These are phyloP conservation scores for Camponotus fellah DNA, from an alignment of 2,888 invertebrate species.

Conservation along the genomic window DNA sequence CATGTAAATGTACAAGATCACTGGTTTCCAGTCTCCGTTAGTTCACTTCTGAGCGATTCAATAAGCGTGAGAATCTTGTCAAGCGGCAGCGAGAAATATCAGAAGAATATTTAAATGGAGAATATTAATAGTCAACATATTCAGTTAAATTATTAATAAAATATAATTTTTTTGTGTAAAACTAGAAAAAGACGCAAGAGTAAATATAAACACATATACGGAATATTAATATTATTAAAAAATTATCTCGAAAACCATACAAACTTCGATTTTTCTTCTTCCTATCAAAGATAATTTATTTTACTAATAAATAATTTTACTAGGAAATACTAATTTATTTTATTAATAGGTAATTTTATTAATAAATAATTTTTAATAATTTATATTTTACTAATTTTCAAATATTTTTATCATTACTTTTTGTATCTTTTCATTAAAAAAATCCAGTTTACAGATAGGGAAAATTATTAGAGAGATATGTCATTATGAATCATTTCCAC, in stretches of 20 bases:
- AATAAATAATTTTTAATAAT: too few relatives aligned
- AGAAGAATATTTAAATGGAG: conserved; percentile 59
- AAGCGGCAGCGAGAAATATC: conserved; percentile 57
- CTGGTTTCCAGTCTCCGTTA: conserved; percentile 66
- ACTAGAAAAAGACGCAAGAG: not conserved
- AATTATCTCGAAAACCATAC: not conserved
- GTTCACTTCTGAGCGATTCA: conserved; percentile 56
- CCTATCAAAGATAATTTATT: not conserved
- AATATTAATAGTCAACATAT: conserved; percentile 35
- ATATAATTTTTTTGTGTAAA: not conserved
- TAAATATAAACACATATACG: not conserved
- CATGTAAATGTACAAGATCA: conserved; percentile 70
- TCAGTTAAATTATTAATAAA: not conserved
- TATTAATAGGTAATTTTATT: too few relatives aligned
- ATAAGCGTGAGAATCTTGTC: conserved; percentile 71
- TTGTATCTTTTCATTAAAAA: not conserved
- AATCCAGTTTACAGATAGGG: not conserved
- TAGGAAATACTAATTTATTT: too few relatives aligned
- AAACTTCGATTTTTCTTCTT: not conserved
- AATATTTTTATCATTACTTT: not conserved
- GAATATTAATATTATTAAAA: not conserved
- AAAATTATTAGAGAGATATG: not conserved
- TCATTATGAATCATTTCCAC: not conserved
- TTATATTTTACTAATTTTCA: too few relatives aligned
- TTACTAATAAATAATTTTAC: too few relatives aligned